phyloP scores from a whole-genome alignment of 2,888 invertebrate genomes.

The Eupithecia subumbrata region DNA sequence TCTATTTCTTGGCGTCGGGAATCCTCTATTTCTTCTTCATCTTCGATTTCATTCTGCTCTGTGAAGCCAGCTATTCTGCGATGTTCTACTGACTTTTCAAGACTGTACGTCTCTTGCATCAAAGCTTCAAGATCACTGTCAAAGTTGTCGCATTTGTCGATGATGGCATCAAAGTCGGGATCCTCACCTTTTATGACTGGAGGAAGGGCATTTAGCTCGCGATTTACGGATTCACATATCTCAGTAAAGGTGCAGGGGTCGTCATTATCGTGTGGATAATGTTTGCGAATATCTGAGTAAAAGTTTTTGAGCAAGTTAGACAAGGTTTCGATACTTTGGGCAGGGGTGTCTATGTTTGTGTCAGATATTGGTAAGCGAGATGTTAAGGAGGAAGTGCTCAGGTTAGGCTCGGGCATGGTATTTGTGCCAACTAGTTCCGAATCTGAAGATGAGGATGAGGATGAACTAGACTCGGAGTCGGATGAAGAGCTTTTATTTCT shows the following conservation, averaged over 20 bases:
- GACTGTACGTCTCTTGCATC: background rate
- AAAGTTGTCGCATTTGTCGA: slow-evolving; percentile 10
- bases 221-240: background rate
- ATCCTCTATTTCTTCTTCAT: background rate
- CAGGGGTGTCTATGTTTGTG: slow-evolving; percentile 4
- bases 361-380: background rate
- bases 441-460: slow-evolving; percentile 20
- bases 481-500: slow-evolving; percentile 20
- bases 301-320: slow-evolving; percentile 6
- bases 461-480: slow-evolving; percentile 5
- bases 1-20: background rate
- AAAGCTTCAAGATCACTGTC: slow-evolving; percentile 3
- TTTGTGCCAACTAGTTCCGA: background rate
- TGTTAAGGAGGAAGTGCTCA: slow-evolving; percentile 30
- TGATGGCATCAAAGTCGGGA: background rate
- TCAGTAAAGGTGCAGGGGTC: slow-evolving; percentile 11
- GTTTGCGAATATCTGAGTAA: slow-evolving; percentile 16
- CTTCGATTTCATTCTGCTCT: background rate
- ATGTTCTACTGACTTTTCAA: background rate
- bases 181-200: background rate
- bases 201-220: background rate
- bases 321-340: slow-evolving; percentile 13
- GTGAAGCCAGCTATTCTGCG: background rate
- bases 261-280: slow-evolving; percentile 3
- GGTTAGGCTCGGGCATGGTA: slow-evolving; percentile 17